Conservation (phyloP, 2,888 invertebrate genomes). For the Miltochrista miniata region DNA sequence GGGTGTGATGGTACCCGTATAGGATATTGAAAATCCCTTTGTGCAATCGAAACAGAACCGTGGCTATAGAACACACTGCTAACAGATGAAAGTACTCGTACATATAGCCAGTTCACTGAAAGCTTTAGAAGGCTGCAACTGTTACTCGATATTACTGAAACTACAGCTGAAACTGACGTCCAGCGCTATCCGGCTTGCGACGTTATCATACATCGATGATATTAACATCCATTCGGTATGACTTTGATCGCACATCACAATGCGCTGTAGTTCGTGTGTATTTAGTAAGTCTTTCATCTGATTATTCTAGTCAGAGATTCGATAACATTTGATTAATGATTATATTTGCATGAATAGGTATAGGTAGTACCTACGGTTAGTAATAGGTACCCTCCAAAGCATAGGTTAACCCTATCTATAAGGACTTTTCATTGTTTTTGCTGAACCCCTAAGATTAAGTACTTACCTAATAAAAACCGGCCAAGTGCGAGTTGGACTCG, state of each 20-base stretch:
- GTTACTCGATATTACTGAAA: constrained; percentile 16
- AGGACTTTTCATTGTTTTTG: too few species aligned
- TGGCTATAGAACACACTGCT: constrained; percentile 13
- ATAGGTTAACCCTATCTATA: too few species aligned
- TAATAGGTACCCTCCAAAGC: too few species aligned
- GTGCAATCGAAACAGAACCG: constrained; percentile 19
- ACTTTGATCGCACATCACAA: constrained; percentile 14
- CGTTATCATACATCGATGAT: constrained; percentile 17
- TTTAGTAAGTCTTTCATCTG: too few species aligned
- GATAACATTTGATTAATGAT: too few species aligned
- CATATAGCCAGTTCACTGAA: constrained; percentile 20
- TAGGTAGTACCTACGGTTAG: too few species aligned
- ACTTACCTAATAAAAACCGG: too few species aligned
- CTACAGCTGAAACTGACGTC: constrained; percentile 29
- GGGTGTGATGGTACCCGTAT: constrained; percentile 11
- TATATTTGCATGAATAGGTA: too few species aligned
- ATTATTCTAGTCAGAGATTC: too few species aligned
- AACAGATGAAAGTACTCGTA: constrained; percentile 24
- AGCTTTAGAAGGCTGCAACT: constrained; percentile 15
- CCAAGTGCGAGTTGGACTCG: too few species aligned
- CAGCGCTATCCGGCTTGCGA: constrained; percentile 11
- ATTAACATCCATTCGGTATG: constrained; percentile 19
- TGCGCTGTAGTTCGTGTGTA: background rate
- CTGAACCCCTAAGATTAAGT: too few species aligned
- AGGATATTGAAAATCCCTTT: constrained; percentile 19